These are phyloP conservation scores for Scophthalmus maximus DNA, from an alignment of 2,113 vertebrate genomes.

Conservation along the genomic window DNA sequence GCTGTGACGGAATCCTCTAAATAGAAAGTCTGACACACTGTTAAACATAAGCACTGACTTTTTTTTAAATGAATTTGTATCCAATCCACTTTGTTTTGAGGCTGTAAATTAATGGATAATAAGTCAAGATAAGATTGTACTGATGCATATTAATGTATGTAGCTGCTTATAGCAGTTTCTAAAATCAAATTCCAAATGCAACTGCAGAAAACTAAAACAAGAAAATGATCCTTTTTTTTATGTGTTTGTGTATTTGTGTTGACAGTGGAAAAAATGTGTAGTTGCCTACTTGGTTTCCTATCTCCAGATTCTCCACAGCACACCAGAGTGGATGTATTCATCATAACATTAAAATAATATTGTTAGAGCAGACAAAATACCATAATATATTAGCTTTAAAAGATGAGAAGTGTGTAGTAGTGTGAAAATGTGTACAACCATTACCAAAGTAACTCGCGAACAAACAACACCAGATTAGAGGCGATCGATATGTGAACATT, in stretches of 20 bases:
- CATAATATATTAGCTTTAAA: background rate
- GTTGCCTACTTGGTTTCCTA: too few relatives aligned
- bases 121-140: background rate
- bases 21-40: background rate
- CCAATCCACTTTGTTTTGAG: background rate
- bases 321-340: background rate
- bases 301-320: too few relatives aligned
- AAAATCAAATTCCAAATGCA: background rate
- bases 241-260: too few relatives aligned
- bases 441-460: background rate
- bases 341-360: background rate
- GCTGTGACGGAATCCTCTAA: background rate
- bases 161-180: background rate
- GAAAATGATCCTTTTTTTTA: background rate
- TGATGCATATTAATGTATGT: background rate
- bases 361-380: background rate
- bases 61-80: background rate
- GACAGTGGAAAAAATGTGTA: too few relatives aligned
- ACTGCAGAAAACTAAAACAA: background rate
- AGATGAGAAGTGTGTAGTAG: background rate
- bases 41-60: too few relatives aligned
- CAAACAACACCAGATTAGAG: conserved; percentile 24
- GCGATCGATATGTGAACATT: conserved; percentile 28
- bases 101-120: background rate
- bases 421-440: conserved; percentile 12